Conservation (phyloP, 2,888 invertebrate genomes). For the Ophion ventricosus region DNA sequence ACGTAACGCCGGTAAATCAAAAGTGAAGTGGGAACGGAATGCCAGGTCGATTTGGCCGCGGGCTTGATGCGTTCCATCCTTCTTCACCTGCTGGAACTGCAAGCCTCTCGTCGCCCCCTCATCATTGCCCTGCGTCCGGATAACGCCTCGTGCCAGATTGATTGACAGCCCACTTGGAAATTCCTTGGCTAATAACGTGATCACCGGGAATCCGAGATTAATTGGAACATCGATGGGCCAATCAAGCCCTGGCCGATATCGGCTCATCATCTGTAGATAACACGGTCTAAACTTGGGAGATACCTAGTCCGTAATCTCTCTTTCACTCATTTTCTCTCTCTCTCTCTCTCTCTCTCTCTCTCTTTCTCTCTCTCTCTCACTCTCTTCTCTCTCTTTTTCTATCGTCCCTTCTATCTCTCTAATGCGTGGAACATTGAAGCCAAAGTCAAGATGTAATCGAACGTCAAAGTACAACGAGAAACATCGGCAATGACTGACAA, state of each 20-base stretch:
- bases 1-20: background rate
- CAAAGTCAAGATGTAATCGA: background rate
- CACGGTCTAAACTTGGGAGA: slow-evolving; percentile 33
- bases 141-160: slow-evolving; percentile 27
- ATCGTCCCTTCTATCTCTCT: background rate
- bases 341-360: background rate
- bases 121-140: slow-evolving; percentile 30
- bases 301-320: background rate
- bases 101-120: slow-evolving; percentile 7
- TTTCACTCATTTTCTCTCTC: background rate
- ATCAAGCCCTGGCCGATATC: slow-evolving; percentile 53
- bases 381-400: background rate
- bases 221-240: slow-evolving; percentile 61
- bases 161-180: slow-evolving; percentile 39
- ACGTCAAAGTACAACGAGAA: background rate
- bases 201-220: slow-evolving; percentile 57
- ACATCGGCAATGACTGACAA: background rate
- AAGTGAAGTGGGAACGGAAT: slow-evolving; percentile 31
- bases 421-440: background rate
- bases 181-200: slow-evolving; percentile 63
- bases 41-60: slow-evolving; percentile 39
- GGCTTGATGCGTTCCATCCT: background rate
- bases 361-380: background rate
- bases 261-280: slow-evolving; percentile 31
- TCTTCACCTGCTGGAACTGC: background rate